A percentile compares a stretch with the other conserved stretches of the same genome.
phyloP scores from a whole-genome alignment of 2,888 invertebrate species.

The Folsomia candida region DNA sequence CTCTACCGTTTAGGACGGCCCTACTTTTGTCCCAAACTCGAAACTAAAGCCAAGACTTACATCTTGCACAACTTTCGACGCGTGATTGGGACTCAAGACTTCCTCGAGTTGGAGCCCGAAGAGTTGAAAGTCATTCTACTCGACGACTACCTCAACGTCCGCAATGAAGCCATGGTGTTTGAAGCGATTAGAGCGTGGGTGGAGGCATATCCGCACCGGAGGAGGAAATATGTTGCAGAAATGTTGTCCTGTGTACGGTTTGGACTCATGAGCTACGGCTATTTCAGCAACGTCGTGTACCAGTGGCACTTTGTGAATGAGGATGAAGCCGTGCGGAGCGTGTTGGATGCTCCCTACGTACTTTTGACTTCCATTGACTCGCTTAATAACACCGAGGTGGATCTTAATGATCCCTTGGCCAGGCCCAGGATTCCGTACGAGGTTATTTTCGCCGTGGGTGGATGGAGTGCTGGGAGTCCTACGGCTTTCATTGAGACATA shows the following conservation, averaged over 20 bases:
- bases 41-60: conserved; percentile 54
- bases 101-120: conserved; percentile 61
- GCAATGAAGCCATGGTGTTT: conserved; percentile 71
- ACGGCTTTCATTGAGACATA: conserved; percentile 63
- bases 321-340: conserved; percentile 58
- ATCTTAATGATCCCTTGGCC: conserved; percentile 61
- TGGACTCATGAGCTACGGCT: conserved; percentile 64
- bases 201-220: conserved; percentile 59
- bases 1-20: conserved; percentile 52
- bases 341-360: conserved; percentile 60
- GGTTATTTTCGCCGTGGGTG: conserved; percentile 58
- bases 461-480: conserved; percentile 70
- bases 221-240: conserved; percentile 58
- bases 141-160: conserved; percentile 71
- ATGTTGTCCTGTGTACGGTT: conserved; percentile 66
- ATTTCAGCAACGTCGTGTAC: conserved; percentile 57
- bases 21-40: conserved; percentile 68
- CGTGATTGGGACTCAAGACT: conserved; percentile 65
- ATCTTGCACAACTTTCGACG: conserved; percentile 60
- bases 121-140: conserved; percentile 65
- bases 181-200: conserved; percentile 72
- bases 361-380: conserved; percentile 60
- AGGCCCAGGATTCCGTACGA: conserved; percentile 66
- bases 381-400: conserved; percentile 51
- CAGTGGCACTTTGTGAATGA: conserved; percentile 36